Evolutionary conservation across 2,797 vertebrate genomes (phyloP).

Genomic region (Sebastes steindachneri): DNA sequence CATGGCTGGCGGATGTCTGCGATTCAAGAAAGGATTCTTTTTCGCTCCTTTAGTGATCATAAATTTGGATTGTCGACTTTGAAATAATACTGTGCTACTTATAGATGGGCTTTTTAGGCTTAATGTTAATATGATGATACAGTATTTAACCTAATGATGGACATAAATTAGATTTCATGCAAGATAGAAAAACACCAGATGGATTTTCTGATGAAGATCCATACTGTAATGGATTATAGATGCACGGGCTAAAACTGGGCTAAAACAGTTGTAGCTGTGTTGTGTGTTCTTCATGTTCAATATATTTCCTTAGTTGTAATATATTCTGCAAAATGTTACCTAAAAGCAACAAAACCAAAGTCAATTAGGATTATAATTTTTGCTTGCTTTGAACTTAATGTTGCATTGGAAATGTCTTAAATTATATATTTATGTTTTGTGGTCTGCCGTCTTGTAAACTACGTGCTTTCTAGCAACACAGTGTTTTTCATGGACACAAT

Average conservation of each 20-base stretch:
- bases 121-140: slow-evolving; percentile 42
- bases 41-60: slow-evolving; percentile 18
- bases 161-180: background rate
- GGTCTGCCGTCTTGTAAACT: background rate
- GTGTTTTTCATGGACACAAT: background rate
- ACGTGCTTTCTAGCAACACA: background rate
- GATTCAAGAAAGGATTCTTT: background rate
- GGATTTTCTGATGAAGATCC: background rate
- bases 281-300: background rate
- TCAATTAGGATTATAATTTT: background rate
- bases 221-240: background rate
- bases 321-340: background rate
- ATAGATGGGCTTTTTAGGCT: slow-evolving; percentile 66
- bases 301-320: background rate
- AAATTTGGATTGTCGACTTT: slow-evolving; percentile 71
- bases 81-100: slow-evolving; percentile 73
- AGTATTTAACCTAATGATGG: background rate
- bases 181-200: background rate
- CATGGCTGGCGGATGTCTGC: background rate
- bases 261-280: background rate
- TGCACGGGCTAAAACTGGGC: background rate
- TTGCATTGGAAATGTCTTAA: background rate
- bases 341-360: background rate
- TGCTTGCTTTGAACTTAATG: background rate
- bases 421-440: background rate